Evolutionary conservation across 1,140 invertebrate genomes (phyloP), one percentile per base, ranked within the genome.

Genomic region (Macrocentrus cingulum): DNA sequence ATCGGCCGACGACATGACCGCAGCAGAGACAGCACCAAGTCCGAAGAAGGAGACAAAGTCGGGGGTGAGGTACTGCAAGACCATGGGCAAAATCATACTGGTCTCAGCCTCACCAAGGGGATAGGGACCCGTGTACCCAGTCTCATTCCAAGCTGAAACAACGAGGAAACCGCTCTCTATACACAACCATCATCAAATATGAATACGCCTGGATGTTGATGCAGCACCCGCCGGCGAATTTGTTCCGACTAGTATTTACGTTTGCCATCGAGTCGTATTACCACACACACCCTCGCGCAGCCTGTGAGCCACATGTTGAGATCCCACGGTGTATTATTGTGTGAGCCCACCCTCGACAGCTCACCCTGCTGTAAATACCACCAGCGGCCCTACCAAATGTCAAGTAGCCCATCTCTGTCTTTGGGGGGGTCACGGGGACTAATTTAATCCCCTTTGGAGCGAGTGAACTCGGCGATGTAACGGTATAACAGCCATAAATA

Each of bases 1-100:
- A 76, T 99, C 97, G 0, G 96, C 95, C 1, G 96, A 98, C 22
- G 95, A 98, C 96, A 98, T 98, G 20, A 98, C 95, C 8, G 96
- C 95, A 2, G 96, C 96, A 0, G 95, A 98, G 2, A 99, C 94
- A n/a, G 97, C 96, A 0, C 97, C 97, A 56, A 99, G 82, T 0
- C 96, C 97, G 71, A 99, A 92, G 82, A 98, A 98, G 2, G 95
- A 92, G 1, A 99, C 91, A 79, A 91, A 92, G 71, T 89, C 85
- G 0, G 96, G 97, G 2, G 95, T 98, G 3, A 99, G 82, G 69
- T 97, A 94, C 75, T 98, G 95, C 64, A 99, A 83, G 7, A 98
- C 96, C 87, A 99, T 88, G 3, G 97, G 97, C 42, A 99, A 80
- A 55, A 99, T 95, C 88, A 98, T 92, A 66, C 92, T 93, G 1